Conservation (phyloP, 2,113 vertebrate genomes). For the Varanus komodoensis region DNA sequence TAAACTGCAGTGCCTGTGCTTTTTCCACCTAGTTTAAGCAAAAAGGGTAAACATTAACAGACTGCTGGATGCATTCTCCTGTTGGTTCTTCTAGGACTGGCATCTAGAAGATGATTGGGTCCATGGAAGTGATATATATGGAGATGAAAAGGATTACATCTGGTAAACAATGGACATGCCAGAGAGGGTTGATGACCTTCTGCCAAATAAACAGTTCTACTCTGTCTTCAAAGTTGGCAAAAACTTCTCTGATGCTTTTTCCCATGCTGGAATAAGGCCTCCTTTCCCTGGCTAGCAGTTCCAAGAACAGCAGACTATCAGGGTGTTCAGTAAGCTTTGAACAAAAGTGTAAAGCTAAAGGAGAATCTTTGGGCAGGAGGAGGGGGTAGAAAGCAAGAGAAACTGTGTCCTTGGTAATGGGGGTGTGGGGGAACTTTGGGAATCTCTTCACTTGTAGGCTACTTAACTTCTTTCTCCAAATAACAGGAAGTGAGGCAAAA, state of each 20-base stretch:
- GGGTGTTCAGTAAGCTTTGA: background rate
- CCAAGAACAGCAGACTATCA: too few species aligned
- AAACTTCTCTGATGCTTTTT: too few species aligned
- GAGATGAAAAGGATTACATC: background rate
- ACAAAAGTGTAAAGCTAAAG: background rate
- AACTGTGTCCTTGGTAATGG: too few species aligned
- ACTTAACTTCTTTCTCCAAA: background rate
- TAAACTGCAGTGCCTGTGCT: background rate
- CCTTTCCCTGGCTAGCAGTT: too few species aligned
- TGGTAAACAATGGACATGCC: background rate
- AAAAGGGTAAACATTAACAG: background rate
- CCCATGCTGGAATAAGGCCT: too few species aligned
- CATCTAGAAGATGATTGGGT: background rate
- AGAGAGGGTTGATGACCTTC: background rate
- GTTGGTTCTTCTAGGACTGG: background rate
- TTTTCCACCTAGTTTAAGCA: background rate
- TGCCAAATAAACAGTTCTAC: too few species aligned
- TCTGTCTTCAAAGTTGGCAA: too few species aligned
- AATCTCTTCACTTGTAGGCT: background rate
- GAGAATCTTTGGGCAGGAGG: background rate
- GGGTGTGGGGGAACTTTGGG: too few species aligned
- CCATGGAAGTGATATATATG: background rate
- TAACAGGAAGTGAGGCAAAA: too few species aligned
- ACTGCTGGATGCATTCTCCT: background rate
- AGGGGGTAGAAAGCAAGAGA: too few species aligned